Conservation (phyloP, 2,888 invertebrate species). For the Operophtera brumata region DNA sequence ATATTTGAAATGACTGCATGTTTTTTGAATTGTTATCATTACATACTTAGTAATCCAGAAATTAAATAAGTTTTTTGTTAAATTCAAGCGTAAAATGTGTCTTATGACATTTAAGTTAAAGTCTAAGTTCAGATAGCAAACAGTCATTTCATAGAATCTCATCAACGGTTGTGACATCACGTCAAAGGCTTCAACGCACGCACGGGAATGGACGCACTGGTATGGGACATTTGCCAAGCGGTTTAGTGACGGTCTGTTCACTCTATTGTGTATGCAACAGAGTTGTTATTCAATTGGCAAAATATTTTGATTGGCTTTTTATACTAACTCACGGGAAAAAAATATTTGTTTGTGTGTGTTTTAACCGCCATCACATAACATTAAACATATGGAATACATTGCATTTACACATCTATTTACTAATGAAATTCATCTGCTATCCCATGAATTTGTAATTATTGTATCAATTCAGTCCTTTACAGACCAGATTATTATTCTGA, state of each 20-base stretch:
- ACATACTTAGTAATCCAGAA: too few species aligned
- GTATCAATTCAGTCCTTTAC: too few species aligned
- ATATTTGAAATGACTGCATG: neutral
- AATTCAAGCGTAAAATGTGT: too few species aligned
- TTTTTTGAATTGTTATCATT: too few species aligned
- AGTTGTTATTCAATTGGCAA: slow-evolving; percentile 28
- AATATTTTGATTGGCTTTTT: slow-evolving; percentile 23
- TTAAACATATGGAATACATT: slow-evolving; percentile 2
- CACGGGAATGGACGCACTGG: slow-evolving; percentile 51
- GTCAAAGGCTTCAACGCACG: slow-evolving; percentile 58
- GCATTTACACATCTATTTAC: neutral
- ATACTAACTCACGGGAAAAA: slow-evolving; percentile 14
- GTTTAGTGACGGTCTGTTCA: slow-evolving; percentile 57
- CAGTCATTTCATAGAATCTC: neutral
- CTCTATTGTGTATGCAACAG: slow-evolving; percentile 36
- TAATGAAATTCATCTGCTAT: neutral
- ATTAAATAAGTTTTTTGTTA: neutral
- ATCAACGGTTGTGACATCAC: slow-evolving; percentile 29
- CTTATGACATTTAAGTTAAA: too few species aligned
- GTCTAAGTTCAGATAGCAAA: neutral
- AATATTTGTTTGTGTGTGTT: slow-evolving; percentile 9
- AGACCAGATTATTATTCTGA: too few species aligned
- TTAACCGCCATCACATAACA: slow-evolving; percentile 8
- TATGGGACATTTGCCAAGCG: slow-evolving; percentile 49
- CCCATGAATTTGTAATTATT: neutral